Evolutionary conservation across 2,888 invertebrate species (phyloP), one percentile per base, ranked within the genome.

Genomic region (Andrena minutula): DNA sequence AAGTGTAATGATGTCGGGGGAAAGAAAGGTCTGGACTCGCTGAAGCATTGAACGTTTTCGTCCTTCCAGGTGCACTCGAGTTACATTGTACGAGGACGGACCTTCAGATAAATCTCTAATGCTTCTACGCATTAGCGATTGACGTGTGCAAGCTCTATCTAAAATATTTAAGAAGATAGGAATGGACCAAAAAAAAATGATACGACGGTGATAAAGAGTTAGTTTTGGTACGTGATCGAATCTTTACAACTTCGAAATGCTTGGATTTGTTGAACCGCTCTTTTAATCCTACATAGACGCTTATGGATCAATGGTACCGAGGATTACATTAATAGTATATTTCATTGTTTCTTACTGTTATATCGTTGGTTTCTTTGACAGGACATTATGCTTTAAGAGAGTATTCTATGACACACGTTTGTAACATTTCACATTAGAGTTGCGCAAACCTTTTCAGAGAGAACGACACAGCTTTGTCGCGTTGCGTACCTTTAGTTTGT

Each of bases 161-260:
- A 75, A 81, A 72, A 78, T 76, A 73, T 79, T 85, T 87, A 86
- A 75, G 71, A 82, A 89, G 85, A 41, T 87, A 85, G 90, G 82
- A 85, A 89, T 89, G 88, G 90, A 85, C 78, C 85, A 75, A 73
- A 70, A 76, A 53, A 70, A 65, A 53, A 61, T 73, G 60, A 68
- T 49, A 56, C 41, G 41, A 41, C 41, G 41, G 41, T 41, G 41
- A 41, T 41, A 41, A 41, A 32, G 26, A 30, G 41, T 49, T 63
- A 47, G n/a, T 41, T 82, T 75, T 75, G 30, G 12, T 72, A 64
- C 51, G 64, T 71, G 41, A 75, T 68, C 61, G 32, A 32, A 47
- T 76, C 35, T 41, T 41, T 41, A 47, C 66, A n/a, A 7, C 35
- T n/a, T 35, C 3, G 47, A 63, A 41, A 26, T 60, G 20, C 53